Base-by-base conservation (phyloP, 2,113 vertebrate species). In the Phylloscopus trochiloides region DNA sequence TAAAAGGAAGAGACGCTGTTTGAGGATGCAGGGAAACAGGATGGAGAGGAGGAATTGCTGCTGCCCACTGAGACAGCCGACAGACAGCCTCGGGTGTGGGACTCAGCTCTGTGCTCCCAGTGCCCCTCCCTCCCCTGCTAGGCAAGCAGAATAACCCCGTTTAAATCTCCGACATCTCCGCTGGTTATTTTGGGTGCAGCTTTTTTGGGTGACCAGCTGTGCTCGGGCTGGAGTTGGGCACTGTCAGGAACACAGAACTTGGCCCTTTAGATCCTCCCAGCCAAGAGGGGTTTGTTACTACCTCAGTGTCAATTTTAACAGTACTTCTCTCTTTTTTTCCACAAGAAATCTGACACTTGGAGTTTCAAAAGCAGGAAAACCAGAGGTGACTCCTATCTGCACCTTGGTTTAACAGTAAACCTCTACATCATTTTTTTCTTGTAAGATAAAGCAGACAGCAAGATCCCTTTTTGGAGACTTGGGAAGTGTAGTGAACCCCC, bases 21-120 rank as follows among this genome's bases (percentile, higher is more conserved):
- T 55, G 86, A 90, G 78, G 86, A 79, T 63, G 88, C 61, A 63
- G 78, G 85, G 88, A 71, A 71, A 42, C 19, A 9, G 83, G 67
- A 58, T 0, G 1, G 75, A 72, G 94, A 20, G 76, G 12, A 58
- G 91, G 88, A 45, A 52, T 20, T 21, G 86, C 25, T 67, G 88
- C 58, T 90, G 82, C 66, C 62, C 74, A 2, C 36, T 6, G 48
- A 77, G 77, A 43, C 26, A 25, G 84, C 18, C 6, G 2, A 4
- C 16, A 8, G 5, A 17, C 36, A 45, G 90, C 78, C 82, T n/a
- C 3, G 6, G 48, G 77, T 36, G n/a, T 42, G 81, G 71, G 71
- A 62, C 25, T 38, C 62, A 7, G 70, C 47, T 40, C 79, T 3
- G 25, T 0, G 1, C n/a, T 83, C 43, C 43, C 48, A 26, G 38